These are phyloP conservation scores for Corythoichthys intestinalis DNA, from an alignment of 2,113 vertebrate species.

Conservation along the genomic window DNA sequence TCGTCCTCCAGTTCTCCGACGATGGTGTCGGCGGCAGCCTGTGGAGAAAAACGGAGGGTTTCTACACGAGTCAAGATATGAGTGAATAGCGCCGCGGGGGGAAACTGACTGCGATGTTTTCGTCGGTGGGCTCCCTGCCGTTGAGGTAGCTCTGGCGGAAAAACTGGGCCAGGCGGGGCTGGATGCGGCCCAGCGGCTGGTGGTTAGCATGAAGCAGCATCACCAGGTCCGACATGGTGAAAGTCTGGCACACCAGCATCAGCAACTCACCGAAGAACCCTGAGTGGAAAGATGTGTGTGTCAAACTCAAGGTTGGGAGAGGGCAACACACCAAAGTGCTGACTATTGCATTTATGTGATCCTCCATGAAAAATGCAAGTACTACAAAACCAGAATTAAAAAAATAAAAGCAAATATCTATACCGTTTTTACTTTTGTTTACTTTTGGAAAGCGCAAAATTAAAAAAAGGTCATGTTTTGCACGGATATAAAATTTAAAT, in stretches of 20 bases:
- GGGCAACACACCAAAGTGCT: too few relatives aligned
- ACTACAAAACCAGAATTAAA: too few relatives aligned
- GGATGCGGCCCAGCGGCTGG: slow-evolving; percentile 83
- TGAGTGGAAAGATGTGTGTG: slow-evolving; percentile 27
- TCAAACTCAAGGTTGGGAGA: too few relatives aligned
- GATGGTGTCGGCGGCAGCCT: slow-evolving; percentile 77
- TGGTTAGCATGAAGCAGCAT: slow-evolving; percentile 88
- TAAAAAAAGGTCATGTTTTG: too few relatives aligned
- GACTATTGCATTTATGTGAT: too few relatives aligned
- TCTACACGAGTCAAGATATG: too few relatives aligned
- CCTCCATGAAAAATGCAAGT: too few relatives aligned
- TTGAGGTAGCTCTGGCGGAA: slow-evolving; percentile 86
- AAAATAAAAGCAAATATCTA: too few relatives aligned
- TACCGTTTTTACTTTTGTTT: too few relatives aligned
- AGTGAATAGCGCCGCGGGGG: too few relatives aligned
- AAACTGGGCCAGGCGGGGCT: slow-evolving; percentile 84
- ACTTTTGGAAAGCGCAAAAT: too few relatives aligned
- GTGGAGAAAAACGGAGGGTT: background rate
- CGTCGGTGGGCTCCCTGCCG: slow-evolving; percentile 79
- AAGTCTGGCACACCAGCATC: slow-evolving; percentile 86
- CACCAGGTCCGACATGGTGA: slow-evolving; percentile 91
- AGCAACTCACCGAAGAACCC: slow-evolving; percentile 89
- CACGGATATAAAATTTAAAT: too few relatives aligned
- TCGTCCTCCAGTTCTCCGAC: slow-evolving; percentile 83
- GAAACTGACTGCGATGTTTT: slow-evolving; percentile 79